Evolutionary conservation across 2,888 invertebrate species (phyloP).

Genomic region (Silvanus unidentatus): DNA sequence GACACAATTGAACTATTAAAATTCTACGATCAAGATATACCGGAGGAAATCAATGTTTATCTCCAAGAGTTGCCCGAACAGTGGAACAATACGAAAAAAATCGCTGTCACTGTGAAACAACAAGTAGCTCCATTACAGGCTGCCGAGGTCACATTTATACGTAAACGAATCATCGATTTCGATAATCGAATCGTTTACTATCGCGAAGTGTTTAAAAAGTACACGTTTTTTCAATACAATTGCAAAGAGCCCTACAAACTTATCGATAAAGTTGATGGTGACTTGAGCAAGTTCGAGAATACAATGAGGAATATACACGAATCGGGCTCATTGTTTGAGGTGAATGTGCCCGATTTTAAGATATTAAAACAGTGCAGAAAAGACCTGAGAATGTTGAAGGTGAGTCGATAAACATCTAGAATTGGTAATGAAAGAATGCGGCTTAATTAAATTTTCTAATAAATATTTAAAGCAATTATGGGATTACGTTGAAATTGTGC

Average conservation of each 20-base stretch:
- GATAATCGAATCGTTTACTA: constrained; percentile 79
- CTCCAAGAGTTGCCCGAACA: constrained; percentile 91
- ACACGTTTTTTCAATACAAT: constrained; percentile 68
- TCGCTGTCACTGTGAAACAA: constrained; percentile 85
- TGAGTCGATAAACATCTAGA: constrained; percentile 35
- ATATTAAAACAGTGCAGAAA: constrained; percentile 85
- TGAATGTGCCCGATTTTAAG: constrained; percentile 91
- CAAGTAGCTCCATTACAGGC: constrained; percentile 93
- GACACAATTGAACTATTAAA: constrained; percentile 89
- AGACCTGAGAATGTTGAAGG: constrained; percentile 82
- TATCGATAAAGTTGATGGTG: constrained; percentile 70
- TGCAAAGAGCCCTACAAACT: constrained; percentile 69
- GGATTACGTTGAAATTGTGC: constrained; percentile 90
- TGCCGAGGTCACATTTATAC: constrained; percentile 84
- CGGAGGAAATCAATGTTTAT: constrained; percentile 90
- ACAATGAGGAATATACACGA: constrained; percentile 83
- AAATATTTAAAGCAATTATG: constrained; percentile 76
- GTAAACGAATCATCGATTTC: constrained; percentile 79
- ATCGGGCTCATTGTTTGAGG: constrained; percentile 91
- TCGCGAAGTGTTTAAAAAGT: constrained; percentile 80
- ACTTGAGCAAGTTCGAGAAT: constrained; percentile 72
- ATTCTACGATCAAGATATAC: constrained; percentile 93
- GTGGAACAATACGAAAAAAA: constrained; percentile 92
- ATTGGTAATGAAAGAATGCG: background rate
- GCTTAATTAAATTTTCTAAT: constrained; percentile 11